These are phyloP conservation scores for Hypolimnas misippus DNA, from an alignment of 2,888 invertebrate genomes.

Conservation along the genomic window DNA sequence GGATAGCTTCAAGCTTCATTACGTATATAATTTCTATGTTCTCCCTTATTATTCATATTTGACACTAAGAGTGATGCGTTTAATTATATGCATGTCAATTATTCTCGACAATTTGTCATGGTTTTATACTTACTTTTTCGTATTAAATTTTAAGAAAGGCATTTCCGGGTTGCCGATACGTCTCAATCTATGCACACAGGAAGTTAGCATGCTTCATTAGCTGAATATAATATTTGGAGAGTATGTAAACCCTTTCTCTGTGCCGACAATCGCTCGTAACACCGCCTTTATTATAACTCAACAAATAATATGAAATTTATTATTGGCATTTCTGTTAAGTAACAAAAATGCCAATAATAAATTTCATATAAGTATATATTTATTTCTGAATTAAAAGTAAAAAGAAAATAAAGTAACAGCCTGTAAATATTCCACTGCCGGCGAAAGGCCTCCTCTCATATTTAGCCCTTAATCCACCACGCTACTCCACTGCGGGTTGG, in stretches of 20 bases:
- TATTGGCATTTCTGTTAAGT: no score
- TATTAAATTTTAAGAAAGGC: constrained; percentile 58
- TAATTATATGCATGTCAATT: constrained; percentile 31
- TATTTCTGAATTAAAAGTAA: no score
- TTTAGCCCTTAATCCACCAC: no score
- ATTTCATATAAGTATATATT: no score
- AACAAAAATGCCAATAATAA: no score
- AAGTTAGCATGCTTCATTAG: constrained; percentile 77
- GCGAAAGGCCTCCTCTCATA: no score
- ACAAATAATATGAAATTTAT: no score
- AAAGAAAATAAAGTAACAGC: no score
- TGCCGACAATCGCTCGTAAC: constrained; percentile 59
- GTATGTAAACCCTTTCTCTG: constrained; percentile 59
- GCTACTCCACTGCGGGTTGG: no score
- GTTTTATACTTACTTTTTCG: constrained; percentile 68
- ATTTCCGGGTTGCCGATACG: constrained; percentile 76
- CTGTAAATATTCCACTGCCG: no score
- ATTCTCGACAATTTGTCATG: constrained; percentile 37
- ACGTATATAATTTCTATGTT: not conserved
- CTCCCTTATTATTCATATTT: constrained; percentile 4
- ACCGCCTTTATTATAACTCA: constrained; percentile 35
- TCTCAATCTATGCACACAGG: constrained; percentile 68
- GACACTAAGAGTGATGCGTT: constrained; percentile 23
- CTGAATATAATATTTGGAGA: constrained; percentile 58
- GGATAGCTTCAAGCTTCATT: not conserved